These are phyloP conservation scores for Eretmocerus hayati DNA, from an alignment of 2,888 invertebrate species.

Conservation along the genomic window DNA sequence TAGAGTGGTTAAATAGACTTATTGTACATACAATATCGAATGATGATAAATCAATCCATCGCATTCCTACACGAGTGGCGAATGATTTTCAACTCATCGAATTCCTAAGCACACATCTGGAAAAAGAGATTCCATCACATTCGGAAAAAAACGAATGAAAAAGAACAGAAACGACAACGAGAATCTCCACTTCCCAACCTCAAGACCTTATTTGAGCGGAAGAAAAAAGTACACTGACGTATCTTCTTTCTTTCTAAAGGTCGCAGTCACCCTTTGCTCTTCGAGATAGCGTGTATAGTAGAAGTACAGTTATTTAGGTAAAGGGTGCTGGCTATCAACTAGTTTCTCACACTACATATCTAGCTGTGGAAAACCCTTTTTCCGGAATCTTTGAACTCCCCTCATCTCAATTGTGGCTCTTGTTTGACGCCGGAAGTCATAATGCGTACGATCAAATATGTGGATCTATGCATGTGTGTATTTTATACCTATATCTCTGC, in stretches of 20 bases:
- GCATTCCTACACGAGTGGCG: too few relatives aligned
- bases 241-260: constrained; percentile 1
- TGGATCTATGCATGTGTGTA: constrained; percentile 10
- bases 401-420: too few relatives aligned
- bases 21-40: too few relatives aligned
- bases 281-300: not conserved
- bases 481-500: constrained; percentile 13
- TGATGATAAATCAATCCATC: too few relatives aligned
- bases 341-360: constrained; percentile 19
- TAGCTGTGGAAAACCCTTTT: constrained; percentile 22
- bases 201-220: constrained; percentile 1
- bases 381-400: too few relatives aligned
- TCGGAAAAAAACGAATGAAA: too few relatives aligned
- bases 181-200: not conserved
- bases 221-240: constrained; percentile 11
- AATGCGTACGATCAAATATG: not conserved
- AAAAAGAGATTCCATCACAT: too few relatives aligned
- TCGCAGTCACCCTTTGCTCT: not conserved
- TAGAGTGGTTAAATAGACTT: too few relatives aligned
- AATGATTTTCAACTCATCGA: too few relatives aligned
- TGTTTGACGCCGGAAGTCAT: constrained; percentile 12
- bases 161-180: not conserved
- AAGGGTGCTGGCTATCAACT: constrained; percentile 18
- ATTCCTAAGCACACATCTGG: too few relatives aligned
- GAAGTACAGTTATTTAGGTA: not conserved